Conservation (phyloP, 2,888 invertebrate genomes). For the Cyaniris semiargus region DNA sequence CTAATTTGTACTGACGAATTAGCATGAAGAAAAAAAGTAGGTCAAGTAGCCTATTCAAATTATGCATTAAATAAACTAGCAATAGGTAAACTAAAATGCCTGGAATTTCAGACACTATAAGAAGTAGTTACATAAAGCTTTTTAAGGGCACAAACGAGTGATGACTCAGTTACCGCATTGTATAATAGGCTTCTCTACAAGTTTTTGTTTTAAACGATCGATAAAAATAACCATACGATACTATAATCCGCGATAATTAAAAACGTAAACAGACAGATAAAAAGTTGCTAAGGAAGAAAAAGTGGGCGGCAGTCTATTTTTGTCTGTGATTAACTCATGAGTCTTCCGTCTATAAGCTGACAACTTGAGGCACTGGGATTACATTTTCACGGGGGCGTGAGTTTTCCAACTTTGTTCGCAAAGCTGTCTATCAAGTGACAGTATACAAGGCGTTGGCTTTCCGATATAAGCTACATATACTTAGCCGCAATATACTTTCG, state of each 20-base stretch:
- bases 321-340: not conserved
- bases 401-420: not conserved
- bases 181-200: not conserved
- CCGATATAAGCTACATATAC: too few species aligned
- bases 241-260: not conserved
- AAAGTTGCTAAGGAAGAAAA: not conserved
- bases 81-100: not conserved
- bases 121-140: not conserved
- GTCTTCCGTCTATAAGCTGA: not conserved
- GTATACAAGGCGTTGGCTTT: too few species aligned
- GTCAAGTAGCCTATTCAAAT: too few species aligned
- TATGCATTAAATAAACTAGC: not conserved
- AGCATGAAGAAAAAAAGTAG: too few species aligned
- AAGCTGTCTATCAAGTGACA: not conserved
- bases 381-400: not conserved
- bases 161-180: not conserved
- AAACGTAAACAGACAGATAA: not conserved
- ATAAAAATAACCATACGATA: not conserved
- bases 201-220: not conserved
- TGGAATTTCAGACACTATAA: not conserved
- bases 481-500: not conserved
- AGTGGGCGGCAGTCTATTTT: not conserved
- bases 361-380: not conserved
- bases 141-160: not conserved
- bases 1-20: too few species aligned